Conservation (phyloP, 2,888 invertebrate species). For the Apantesis nais region DNA sequence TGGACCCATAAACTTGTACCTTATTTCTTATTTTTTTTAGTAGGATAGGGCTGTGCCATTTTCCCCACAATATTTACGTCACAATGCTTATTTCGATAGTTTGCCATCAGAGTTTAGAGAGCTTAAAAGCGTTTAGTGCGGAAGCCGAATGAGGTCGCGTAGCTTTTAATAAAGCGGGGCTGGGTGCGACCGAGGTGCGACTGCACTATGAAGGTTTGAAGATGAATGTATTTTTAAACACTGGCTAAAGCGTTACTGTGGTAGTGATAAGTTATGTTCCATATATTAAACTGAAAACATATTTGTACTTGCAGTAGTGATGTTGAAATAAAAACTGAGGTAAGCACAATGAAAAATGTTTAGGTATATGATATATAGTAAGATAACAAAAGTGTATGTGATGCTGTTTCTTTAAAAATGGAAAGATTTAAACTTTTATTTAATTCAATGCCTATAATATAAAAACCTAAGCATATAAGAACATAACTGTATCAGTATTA, state of each 20-base stretch:
- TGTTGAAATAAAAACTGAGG: neutral
- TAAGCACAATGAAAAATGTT: neutral
- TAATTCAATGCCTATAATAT: neutral
- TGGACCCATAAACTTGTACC: no score
- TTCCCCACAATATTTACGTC: neutral
- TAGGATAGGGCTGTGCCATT: neutral
- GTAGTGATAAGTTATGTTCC: neutral
- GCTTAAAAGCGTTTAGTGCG: constrained; percentile 73
- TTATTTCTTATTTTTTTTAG: neutral
- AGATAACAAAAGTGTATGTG: no score
- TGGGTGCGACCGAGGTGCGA: constrained; percentile 61
- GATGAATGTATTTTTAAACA: constrained; percentile 15
- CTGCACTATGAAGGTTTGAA: constrained; percentile 42
- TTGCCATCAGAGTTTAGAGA: constrained; percentile 55
- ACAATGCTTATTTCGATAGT: constrained; percentile 42
- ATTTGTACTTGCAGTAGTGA: neutral
- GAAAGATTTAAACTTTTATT: neutral
- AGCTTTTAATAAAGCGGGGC: constrained; percentile 75
- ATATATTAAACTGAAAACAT: neutral
- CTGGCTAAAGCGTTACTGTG: constrained; percentile 5
- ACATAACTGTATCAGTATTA: no score
- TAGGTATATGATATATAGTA: neutral
- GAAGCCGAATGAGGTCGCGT: constrained; percentile 77
- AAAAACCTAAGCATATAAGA: no score
- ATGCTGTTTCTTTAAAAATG: neutral